Evolutionary conservation across 1,140 invertebrate species (phyloP).

Genomic region (Ephestia elutella): DNA sequence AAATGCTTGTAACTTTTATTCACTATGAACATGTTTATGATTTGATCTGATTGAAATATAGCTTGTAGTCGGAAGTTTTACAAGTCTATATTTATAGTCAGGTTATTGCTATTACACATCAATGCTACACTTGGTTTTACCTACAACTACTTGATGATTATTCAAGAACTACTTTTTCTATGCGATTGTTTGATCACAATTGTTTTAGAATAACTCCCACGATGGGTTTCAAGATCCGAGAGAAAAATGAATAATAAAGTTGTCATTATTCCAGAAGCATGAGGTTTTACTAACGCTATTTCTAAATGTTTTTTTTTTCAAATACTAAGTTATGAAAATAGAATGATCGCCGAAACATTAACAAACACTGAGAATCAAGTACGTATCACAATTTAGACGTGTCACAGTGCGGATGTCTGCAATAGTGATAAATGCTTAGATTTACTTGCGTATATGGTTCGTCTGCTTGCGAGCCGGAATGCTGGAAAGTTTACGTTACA

Average conservation of each 20-base stretch:
- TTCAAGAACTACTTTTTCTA: constrained; percentile 2
- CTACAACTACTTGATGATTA: neutral
- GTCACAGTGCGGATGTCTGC: neutral
- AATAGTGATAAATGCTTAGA: neutral
- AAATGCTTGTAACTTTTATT: too few species aligned
- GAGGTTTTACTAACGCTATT: too few species aligned
- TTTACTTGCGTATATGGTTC: constrained; percentile 4
- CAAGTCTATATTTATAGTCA: too few species aligned
- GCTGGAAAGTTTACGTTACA: constrained; percentile 1
- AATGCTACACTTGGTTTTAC: neutral
- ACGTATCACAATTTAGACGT: neutral
- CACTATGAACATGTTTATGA: too few species aligned
- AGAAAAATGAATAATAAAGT: neutral
- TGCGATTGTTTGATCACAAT: neutral
- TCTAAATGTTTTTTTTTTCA: too few species aligned
- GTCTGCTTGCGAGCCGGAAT: constrained; percentile 1
- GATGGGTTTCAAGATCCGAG: neutral
- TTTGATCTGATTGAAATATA: too few species aligned
- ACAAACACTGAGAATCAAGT: neutral
- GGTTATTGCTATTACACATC: neutral
- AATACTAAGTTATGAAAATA: neutral
- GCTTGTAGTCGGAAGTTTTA: too few species aligned
- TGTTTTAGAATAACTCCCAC: neutral
- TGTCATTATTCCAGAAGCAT: neutral
- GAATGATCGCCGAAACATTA: neutral